Conservation (phyloP, 1,140 invertebrate genomes). For the Megalopta genalis region DNA sequence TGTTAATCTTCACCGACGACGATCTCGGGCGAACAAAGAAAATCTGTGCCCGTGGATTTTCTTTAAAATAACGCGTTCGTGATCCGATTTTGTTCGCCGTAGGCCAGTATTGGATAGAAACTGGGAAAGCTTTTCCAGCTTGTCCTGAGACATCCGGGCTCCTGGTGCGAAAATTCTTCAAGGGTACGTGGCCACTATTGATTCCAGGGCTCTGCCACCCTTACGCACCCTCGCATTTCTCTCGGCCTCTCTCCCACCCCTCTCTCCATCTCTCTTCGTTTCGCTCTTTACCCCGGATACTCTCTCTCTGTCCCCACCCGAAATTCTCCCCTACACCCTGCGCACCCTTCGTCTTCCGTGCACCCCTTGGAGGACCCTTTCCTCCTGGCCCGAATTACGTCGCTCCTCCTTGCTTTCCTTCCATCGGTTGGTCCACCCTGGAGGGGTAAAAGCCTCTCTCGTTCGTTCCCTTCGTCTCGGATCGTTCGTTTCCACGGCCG, state of each 20-base stretch:
- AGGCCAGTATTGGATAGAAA: constrained; percentile 4
- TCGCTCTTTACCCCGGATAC: constrained; percentile 28
- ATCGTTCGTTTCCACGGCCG: constrained; percentile 44
- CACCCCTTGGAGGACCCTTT: constrained; percentile 46
- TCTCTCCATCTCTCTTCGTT: constrained; percentile 36
- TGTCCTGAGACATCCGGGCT: constrained; percentile 61
- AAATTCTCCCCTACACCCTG: constrained; percentile 35
- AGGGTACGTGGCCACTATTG: constrained; percentile 74
- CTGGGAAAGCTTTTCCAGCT: constrained; percentile 33
- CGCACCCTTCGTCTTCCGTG: constrained; percentile 36
- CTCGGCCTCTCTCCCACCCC: constrained; percentile 43
- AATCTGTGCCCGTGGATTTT: not conserved
- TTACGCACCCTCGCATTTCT: constrained; percentile 63
- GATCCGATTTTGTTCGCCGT: constrained; percentile 13
- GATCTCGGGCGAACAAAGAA: not conserved
- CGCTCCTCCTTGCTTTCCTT: constrained; percentile 50
- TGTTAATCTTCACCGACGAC: not conserved
- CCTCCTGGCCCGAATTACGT: constrained; percentile 54
- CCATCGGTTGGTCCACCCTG: constrained; percentile 41
- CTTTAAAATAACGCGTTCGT: not conserved
- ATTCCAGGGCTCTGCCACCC: constrained; percentile 67
- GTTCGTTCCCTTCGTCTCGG: constrained; percentile 33
- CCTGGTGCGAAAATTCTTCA: constrained; percentile 70
- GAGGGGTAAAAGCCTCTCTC: constrained; percentile 54
- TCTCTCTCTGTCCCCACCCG: constrained; percentile 38